Evolutionary conservation across 1,140 invertebrate species (phyloP).

Genomic region (Campoletis sonorensis): DNA sequence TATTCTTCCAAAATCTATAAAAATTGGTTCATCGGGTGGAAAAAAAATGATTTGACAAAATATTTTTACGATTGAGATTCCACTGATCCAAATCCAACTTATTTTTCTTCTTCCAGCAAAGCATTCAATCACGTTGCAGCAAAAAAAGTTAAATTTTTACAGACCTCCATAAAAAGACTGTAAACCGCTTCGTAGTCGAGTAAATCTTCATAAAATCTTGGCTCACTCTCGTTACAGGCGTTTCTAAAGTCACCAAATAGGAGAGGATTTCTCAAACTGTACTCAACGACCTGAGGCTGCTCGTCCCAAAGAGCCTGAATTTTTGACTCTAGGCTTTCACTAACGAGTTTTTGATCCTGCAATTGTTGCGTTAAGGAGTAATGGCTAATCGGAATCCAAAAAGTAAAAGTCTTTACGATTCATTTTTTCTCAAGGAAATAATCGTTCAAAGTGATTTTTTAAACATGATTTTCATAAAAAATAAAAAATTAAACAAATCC

Average conservation of each 20-base stretch:
- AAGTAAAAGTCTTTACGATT: too few species aligned
- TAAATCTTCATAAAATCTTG: slow-evolving; percentile 91
- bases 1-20: slow-evolving; percentile 89
- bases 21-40: background rate
- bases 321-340: slow-evolving; percentile 74
- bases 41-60: background rate
- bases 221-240: slow-evolving; percentile 85
- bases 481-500: too few species aligned
- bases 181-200: slow-evolving; percentile 92
- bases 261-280: slow-evolving; percentile 86
- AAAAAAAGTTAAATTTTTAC: background rate
- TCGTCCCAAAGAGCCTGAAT: slow-evolving; percentile 76
- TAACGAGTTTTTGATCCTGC: slow-evolving; percentile 77
- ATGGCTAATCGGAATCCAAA: too few species aligned
- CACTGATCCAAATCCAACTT: background rate
- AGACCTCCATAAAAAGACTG: slow-evolving; percentile 89
- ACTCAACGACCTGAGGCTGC: slow-evolving; percentile 79
- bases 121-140: too few species aligned
- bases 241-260: slow-evolving; percentile 93
- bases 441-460: too few species aligned
- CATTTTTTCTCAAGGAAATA: too few species aligned
- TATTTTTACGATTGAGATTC: slow-evolving; percentile 29
- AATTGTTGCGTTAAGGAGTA: too few species aligned
- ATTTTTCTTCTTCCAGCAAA: background rate
- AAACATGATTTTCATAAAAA: too few species aligned